phyloP scores from a whole-genome alignment of 2,797 vertebrate genomes.

The Tympanoctomys barrerae region DNA sequence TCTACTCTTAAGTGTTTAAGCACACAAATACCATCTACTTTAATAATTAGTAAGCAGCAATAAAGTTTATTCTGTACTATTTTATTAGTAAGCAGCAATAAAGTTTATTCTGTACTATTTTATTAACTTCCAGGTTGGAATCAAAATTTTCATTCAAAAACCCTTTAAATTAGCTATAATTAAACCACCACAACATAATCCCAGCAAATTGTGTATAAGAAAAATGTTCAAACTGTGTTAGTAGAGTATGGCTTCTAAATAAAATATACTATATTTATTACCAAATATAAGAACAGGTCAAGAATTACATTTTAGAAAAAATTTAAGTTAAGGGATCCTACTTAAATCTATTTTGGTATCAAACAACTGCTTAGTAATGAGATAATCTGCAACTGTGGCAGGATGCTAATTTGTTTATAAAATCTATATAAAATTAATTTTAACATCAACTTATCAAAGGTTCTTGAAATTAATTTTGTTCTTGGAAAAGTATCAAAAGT shows the following conservation, averaged over 20 bases:
- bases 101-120: conserved; percentile 58
- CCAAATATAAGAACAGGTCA: conserved; percentile 72
- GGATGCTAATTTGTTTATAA: conserved; percentile 73
- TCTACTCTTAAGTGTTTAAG: background rate
- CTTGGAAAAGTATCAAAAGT: conserved; percentile 81
- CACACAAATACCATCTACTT: conserved; percentile 24
- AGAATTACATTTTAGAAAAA: conserved; percentile 70
- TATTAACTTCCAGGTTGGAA: conserved; percentile 55
- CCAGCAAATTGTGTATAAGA: conserved; percentile 24
- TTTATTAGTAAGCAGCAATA: conserved; percentile 60
- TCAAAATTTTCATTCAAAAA: conserved; percentile 51
- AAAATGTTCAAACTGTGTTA: conserved; percentile 43
- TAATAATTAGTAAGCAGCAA: conserved; percentile 66
- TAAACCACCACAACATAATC: conserved; percentile 58
- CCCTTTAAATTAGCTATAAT: conserved; percentile 33
- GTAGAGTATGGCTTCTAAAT: conserved; percentile 51
- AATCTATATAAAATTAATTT: conserved; percentile 79
- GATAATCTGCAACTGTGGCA: conserved; percentile 61
- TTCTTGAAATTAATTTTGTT: conserved; percentile 74
- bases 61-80: background rate
- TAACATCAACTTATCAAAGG: conserved; percentile 76
- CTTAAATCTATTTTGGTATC: conserved; percentile 69
- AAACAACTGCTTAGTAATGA: conserved; percentile 73
- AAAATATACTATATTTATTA: conserved; percentile 46
- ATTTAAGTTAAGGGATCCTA: conserved; percentile 67